Conservation (phyloP, 2,797 vertebrate genomes). For the Labroides dimidiatus region DNA sequence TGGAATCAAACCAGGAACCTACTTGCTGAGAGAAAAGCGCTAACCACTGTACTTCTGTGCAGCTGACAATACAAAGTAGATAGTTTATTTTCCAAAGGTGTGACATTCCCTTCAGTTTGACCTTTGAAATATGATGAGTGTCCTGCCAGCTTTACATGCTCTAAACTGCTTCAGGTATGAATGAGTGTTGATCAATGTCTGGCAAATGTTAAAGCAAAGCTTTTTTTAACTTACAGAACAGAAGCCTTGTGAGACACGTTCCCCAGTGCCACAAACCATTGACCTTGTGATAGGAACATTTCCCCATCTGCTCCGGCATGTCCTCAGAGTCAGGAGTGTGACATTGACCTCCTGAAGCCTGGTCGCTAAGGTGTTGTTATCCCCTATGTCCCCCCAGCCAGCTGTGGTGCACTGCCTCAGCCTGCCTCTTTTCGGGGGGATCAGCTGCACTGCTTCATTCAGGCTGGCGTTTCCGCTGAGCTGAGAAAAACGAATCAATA, state of each 20-base stretch:
- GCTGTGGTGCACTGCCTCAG: slow-evolving; percentile 65
- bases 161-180: background rate
- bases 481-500: slow-evolving; percentile 37
- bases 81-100: no score
- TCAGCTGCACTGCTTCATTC: slow-evolving; percentile 65
- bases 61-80: no score
- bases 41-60: no score
- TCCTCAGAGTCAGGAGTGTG: slow-evolving; percentile 35
- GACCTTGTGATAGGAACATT: slow-evolving; percentile 9
- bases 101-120: background rate
- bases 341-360: slow-evolving; percentile 80
- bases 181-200: background rate
- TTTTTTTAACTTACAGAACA: slow-evolving; percentile 67
- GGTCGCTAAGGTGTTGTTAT: slow-evolving; percentile 62
- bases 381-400: slow-evolving; percentile 75
- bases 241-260: slow-evolving; percentile 54
- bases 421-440: slow-evolving; percentile 34
- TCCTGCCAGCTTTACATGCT: background rate
- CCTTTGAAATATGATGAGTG: no score
- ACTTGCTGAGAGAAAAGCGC: no score
- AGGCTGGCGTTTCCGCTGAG: slow-evolving; percentile 59
- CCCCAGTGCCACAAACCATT: slow-evolving; percentile 73
- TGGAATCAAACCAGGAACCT: no score
- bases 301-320: slow-evolving; percentile 61
- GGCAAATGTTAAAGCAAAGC: no score